Evolutionary conservation across 2,113 vertebrate species (phyloP), one percentile per base, ranked within the genome.

Genomic region (Scophthalmus maximus): DNA sequence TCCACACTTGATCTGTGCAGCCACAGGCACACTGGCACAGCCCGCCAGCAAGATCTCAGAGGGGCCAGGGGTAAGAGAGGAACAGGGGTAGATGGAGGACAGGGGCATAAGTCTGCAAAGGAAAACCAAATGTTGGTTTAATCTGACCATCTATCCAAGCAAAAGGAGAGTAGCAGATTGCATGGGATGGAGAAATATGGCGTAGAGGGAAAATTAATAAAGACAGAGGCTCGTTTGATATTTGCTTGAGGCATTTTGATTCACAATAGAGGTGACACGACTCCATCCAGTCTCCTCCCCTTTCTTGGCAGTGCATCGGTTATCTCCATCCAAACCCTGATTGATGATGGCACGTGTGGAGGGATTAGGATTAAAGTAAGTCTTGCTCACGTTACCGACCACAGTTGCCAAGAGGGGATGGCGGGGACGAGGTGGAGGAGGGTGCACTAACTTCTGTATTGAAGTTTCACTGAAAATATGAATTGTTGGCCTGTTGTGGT

Each of bases 351-450:
- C 88, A 89, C 76, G 59, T 91, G 89, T 68, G 62, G 67, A 71
- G 38, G 82, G 87, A 93, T 92, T 90, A 92, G 79, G 80, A 90
- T 85, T 90, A 86, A 84, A 83, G 59, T 68, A 84, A 82, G 51
- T 68, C 60, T 61, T 0, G 30, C 81, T 89, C 84, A 88, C 52
- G 44, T 88, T 87, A 83, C 71, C 38, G 38, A 76, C 55, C 56
- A 63, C 81, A 68, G 67, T 29, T 70, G 67, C 66, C 67, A 72
- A 76, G 58, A 3, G 51, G n/a, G 51, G 53, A 36, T 25, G 51
- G 58, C 8, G 60, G 32, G 36, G 15, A 9, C 7, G 25, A 46
- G 14, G 36, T 25, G 50, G 49, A 44, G 6, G 12, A 44, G 18
- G 42, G 2, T 34, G n/a, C 11, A 23, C 44, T 60, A 23, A 14